These are phyloP conservation scores for Steinernema feltiae DNA, from an alignment of 1,140 invertebrate species.

Conservation along the genomic window DNA sequence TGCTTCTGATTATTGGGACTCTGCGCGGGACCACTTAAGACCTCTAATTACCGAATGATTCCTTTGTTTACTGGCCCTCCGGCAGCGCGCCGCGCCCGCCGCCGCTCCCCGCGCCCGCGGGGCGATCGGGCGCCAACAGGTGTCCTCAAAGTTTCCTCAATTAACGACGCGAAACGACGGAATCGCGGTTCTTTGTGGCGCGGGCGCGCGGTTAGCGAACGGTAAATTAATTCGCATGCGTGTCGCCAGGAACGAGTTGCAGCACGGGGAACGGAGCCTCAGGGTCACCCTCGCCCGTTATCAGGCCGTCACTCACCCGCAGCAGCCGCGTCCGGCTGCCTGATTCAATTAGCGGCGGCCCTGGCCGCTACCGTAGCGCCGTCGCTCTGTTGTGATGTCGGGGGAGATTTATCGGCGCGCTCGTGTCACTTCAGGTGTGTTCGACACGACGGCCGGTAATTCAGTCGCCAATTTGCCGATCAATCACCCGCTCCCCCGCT, in stretches of 20 bases:
- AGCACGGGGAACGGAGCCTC: not conserved
- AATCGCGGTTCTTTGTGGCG: not conserved
- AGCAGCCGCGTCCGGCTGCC: slow-evolving; percentile 7
- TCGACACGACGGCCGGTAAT: slow-evolving; percentile 9
- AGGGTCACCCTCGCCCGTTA: no score
- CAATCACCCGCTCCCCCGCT: not conserved
- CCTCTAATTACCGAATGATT: slow-evolving; percentile 4
- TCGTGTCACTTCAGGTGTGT: slow-evolving; percentile 4
- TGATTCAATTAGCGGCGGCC: slow-evolving; percentile 6
- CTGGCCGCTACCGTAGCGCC: slow-evolving; percentile 1
- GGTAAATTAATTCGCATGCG: slow-evolving; percentile 9
- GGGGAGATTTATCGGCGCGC: not conserved
- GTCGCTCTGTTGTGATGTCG: not conserved
- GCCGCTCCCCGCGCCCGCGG: not conserved
- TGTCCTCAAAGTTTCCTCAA: not conserved
- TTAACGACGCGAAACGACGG: slow-evolving; percentile 9
- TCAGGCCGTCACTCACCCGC: not conserved
- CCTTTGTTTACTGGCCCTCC: slow-evolving; percentile 5
- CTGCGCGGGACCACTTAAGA: not conserved
- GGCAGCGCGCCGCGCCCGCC: not conserved
- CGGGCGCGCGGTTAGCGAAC: not conserved
- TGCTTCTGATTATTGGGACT: not conserved
- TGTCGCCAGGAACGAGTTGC: no score
- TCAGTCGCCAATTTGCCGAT: slow-evolving; percentile 8
- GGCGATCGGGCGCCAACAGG: not conserved